Conservation (phyloP, 2,888 invertebrate genomes). For the Prostheceraeus crozeri region DNA sequence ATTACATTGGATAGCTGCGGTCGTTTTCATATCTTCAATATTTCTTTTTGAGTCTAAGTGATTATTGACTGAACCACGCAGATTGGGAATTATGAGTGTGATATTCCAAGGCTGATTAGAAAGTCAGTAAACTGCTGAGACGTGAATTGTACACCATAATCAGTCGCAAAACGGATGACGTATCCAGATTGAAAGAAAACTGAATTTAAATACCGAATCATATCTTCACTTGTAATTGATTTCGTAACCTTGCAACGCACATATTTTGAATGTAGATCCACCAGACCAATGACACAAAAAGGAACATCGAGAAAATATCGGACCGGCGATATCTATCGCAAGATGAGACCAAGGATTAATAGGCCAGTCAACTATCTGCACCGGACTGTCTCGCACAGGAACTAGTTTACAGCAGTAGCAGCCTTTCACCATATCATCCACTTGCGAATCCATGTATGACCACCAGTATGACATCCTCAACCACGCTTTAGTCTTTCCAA, state of each 20-base stretch:
- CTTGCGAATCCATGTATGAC: conserved; percentile 7
- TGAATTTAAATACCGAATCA: not conserved
- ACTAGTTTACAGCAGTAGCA: conserved; percentile 23
- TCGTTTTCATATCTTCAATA: no score
- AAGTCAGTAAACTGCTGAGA: no score
- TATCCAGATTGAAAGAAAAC: conserved; percentile 9
- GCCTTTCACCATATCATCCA: not conserved
- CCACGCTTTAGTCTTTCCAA: conserved; percentile 15
- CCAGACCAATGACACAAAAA: conserved; percentile 28
- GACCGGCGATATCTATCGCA: conserved; percentile 29
- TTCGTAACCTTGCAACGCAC: conserved; percentile 26
- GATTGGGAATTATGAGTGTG: no score
- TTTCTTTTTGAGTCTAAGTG: no score
- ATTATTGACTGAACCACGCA: no score
- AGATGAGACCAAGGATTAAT: conserved; percentile 6
- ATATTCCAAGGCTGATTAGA: no score
- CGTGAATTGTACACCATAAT: conserved; percentile 26
- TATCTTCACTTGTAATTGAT: conserved; percentile 3
- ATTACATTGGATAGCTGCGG: no score
- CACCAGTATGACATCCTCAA: conserved; percentile 29
- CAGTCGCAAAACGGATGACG: conserved; percentile 3
- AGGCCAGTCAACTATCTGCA: conserved; percentile 22
- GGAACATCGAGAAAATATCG: no score
- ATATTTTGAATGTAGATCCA: conserved; percentile 18
- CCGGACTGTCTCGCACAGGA: conserved; percentile 24